Base-by-base conservation (phyloP, 2,888 invertebrate species). In the Lordiphosa fenestrarum region DNA sequence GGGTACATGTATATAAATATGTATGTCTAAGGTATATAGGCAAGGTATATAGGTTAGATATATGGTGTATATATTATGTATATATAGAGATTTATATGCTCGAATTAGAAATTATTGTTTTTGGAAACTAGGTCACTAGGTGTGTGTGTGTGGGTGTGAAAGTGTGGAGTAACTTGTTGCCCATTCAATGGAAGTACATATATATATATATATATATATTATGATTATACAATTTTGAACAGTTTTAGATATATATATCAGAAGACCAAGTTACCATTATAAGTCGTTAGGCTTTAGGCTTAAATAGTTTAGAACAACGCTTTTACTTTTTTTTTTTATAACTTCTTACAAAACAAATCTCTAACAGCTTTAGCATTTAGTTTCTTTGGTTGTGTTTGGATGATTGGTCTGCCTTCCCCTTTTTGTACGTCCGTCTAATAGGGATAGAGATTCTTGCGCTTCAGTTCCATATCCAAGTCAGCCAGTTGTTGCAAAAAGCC, bases 401-500 rank as follows among this genome's bases (percentile, higher is more conserved):
- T 59, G 55, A 10, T 15, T 41, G 37, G 30, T 30, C 30, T 53
- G 13, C 19, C 33, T 30, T 38, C 21, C n/a, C 3, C 13, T n/a
- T 1, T 51, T 50, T 61, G 49, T 33, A 40, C 49, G 15, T 51
- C n/a, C 15, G 13, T 38, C 53, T 85, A 88, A 50, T 82, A 89
- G 51, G 88, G 88, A 71, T 87, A 87, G 3, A 85, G 77, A 62
- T 91, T 90, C 69, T 91, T 90, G 61, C 91, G 89, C 71, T 91
- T 91, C 57, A 93, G 89, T 83, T 92, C 92, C 76, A 91, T 90
- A 87, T 92, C 93, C 49, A 95, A 91, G 69, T 93, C 92, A 58
- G 94, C 94, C 61, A 96, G 90, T 83, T 95, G 95, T 53, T 93
- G 92, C 55, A 96, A 90, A 90, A 96, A 96, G 55, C 95, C 95